Base-by-base conservation (phyloP, 2,113 vertebrate species). In the Talpa occidentalis region DNA sequence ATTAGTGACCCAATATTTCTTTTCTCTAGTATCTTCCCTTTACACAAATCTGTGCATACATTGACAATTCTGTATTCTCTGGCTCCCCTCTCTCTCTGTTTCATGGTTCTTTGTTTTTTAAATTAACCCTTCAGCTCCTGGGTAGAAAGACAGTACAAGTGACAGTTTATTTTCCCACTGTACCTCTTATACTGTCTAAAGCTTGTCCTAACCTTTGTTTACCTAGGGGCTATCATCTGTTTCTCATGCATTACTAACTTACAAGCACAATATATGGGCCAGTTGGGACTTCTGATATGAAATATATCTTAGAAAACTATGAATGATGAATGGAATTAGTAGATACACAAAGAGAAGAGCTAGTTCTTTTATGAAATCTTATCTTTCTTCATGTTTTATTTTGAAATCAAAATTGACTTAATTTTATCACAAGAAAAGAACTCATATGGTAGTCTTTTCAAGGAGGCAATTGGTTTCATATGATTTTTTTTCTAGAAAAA, bases 301-400 rank as follows among this genome's bases (percentile, higher is more conserved):
- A 91, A 42, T 76, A n/a, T 89, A 76, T 93, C 52, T 90, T 76
- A 35, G 70, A 80, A 97, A 88, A 72, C 44, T 42, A 26, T 62
- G 16, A 92, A 35, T 73, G 72, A 73, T 28, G 88, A 76, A 80
- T 40, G 15, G 32, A 87, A 80, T 94, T 90, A 32, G 9, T 84
- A 37, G 30, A 42, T 79, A 54, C 42, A 69, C 26, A 93, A 80
- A 88, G 37, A 74, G 59, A 81, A 76, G 26, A 37, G 32, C 10
- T 88, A 32, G 49, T 89, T 94, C 35, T 89, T 62, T 79, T 69
- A 70, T 28, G 42, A 91, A 94, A 78, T 84, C n/a, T 70, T 90
- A 81, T 76, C 30, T 64, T 85, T 96, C 56, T 66, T 94, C 17
- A 54, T 56, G n/a, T 90, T 91, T 91, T 83, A 67, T 90, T 97